Base-by-base conservation (phyloP, 2,888 invertebrate species). In the Eremobia ochroleuca region DNA sequence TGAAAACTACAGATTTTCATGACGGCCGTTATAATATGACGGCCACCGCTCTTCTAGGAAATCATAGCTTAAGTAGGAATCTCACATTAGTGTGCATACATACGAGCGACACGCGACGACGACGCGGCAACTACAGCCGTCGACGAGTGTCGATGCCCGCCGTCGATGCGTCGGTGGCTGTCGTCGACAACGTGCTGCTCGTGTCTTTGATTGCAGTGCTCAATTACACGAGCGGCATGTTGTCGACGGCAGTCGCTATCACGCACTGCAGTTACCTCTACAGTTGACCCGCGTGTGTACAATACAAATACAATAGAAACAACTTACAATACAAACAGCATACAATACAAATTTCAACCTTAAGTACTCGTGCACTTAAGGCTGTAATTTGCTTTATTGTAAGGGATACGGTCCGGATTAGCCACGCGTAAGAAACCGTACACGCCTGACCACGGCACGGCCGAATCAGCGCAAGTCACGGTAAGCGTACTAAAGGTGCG, bases 401-500 rank as follows among this genome's bases (percentile, higher is more conserved):
- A 49, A 43, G 25, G 61, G 46, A n/a, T 66, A 68, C 64, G 67
- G 73, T 52, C 46, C n/a, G 43, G 18, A 64, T 73, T 73, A 55
- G 43, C 43, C 28, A 69, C 74, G 59, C 55, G 2, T 55, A 28
- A 46, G 52, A 37, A 81, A 61, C 59, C 15, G 31, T n/a, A 43
- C 18, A 67, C 81, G 85, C 67, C 68, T 52, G 25, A 5, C 31
- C 15, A 34, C 55, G 55, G 21, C 21, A 28, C 59, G 13, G 21
- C 82, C 82, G 55, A 81, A 81, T 85, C 81, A 69, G 55, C 9
- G 55, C 31, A 13, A 69, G 85, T 58, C 69, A 81, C 75, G 76
- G 85, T 81, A 5, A 55, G 13, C 65, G 52, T 85, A 69, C 5
- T 34, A 65, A 55, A 80, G 11, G 11, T 25, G 18, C 25, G 9